phyloP scores from a whole-genome alignment of 2,113 vertebrate genomes.

The Elephantulus edwardii region DNA sequence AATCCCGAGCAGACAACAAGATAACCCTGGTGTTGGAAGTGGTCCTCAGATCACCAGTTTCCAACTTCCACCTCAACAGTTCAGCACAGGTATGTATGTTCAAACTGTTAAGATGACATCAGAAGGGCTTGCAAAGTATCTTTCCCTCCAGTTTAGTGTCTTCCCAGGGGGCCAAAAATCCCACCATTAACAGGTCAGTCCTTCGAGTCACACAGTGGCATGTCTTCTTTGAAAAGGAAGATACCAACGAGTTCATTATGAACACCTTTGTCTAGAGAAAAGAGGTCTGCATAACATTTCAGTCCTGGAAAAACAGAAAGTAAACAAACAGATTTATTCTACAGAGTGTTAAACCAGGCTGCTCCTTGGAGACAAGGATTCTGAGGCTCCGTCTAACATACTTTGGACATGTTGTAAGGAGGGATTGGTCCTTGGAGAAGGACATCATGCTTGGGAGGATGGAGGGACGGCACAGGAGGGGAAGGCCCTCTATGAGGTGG shows the following conservation, averaged over 20 bases:
- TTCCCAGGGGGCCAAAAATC: not conserved
- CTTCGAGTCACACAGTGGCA: not conserved
- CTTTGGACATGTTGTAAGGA: too few species aligned
- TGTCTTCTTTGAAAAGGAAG: constrained; percentile 18
- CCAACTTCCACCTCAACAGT: not conserved
- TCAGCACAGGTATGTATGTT: not conserved
- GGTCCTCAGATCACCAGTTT: not conserved
- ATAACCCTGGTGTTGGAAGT: fast-evolving
- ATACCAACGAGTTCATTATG: not conserved
- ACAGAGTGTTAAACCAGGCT: too few species aligned
- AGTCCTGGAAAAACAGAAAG: not conserved
- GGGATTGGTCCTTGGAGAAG: too few species aligned
- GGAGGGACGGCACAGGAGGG: too few species aligned
- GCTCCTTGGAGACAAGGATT: too few species aligned
- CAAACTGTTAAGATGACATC: not conserved
- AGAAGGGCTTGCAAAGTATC: not conserved
- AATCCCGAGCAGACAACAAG: not conserved
- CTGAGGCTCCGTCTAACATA: too few species aligned
- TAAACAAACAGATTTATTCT: too few species aligned
- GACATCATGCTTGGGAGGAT: too few species aligned
- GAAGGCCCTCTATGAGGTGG: too few species aligned
- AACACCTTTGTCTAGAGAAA: constrained; percentile 14
- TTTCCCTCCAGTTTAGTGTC: not conserved
- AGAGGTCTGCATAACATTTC: not conserved
- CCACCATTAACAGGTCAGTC: constrained; percentile 5